Percentiles rank a stretch among this genome's conserved stretches.
These are phyloP conservation scores for Tenthredo mesomela DNA, from an alignment of 2,888 invertebrate genomes.

Conservation along the genomic window DNA sequence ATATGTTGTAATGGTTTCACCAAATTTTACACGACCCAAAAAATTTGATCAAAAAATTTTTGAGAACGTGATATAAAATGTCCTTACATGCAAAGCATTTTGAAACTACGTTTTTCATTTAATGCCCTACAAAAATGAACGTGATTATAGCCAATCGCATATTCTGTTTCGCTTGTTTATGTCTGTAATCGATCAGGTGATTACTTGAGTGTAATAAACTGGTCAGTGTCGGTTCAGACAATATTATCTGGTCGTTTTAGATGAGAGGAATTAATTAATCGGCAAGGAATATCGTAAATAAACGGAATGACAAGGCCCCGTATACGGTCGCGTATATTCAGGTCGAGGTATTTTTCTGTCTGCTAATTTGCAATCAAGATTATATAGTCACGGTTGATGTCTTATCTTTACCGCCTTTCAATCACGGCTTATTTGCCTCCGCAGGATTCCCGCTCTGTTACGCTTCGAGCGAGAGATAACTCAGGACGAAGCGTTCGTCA, in stretches of 20 bases:
- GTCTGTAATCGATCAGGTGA: conserved; percentile 28
- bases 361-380: conserved; percentile 50
- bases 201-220: conserved; percentile 37
- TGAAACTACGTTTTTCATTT: background rate
- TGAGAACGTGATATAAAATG: background rate
- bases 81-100: background rate
- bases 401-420: conserved; percentile 42
- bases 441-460: conserved; percentile 13
- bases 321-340: conserved; percentile 25
- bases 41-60: background rate
- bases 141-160: conserved; percentile 6
- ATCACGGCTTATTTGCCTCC: conserved; percentile 37
- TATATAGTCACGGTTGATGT: conserved; percentile 24
- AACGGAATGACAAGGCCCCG: conserved; percentile 57
- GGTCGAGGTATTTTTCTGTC: conserved; percentile 30
- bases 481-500: conserved; percentile 19
- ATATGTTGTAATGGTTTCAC: background rate
- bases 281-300: conserved; percentile 55
- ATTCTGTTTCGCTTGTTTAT: background rate
- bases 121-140: background rate
- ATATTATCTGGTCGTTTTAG: conserved; percentile 18
- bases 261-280: conserved; percentile 58
- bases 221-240: background rate
- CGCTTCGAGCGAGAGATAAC: background rate
- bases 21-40: background rate